Evolutionary conservation across 2,888 invertebrate species (phyloP), one percentile per base, ranked within the genome.

Genomic region (Zygaena filipendulae): DNA sequence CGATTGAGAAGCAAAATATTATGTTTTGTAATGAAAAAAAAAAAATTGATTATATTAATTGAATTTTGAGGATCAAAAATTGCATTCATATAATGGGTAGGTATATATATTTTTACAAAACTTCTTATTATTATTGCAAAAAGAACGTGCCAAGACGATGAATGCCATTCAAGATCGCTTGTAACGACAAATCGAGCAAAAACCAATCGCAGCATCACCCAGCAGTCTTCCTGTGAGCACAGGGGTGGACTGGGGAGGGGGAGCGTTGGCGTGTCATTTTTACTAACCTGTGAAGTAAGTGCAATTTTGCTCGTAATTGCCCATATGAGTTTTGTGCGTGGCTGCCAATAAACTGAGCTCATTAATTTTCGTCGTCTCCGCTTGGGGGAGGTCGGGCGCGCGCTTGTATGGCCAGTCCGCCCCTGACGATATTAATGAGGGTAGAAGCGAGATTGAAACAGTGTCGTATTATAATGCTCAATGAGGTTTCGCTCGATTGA

Each of bases 351-450:
- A 74, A 79, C 79, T 75, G 79, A 79, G 68, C 72, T 79, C 79
- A 77, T 79, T 75, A 77, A 79, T 75, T 72, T 75, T 79, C 75
- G 79, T 79, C 75, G 77, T 68, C 67, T 77, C 79, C 77, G 71
- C 71, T 71, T 67, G 79, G 46, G 77, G 79, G 69, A 79, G 77
- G 61, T 63, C 75, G 68, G 77, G 79, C 61, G 75, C 75, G 61
- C 75, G 77, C 71, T 79, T 79, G 81, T 80, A 81, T 72, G 81
- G 79, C 81, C 81, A 80, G 79, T 81, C 81, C 75, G 74, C 79
- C 77, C 81, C 81, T 81, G 81, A 79, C 80, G 75, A 80, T 80
- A 75, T 77, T 75, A 77, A 79, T 75, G 79, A 79, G 75, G 69
- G 67, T 79, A 79, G 72, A 79, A 79, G 79, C 79, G 70, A 70